Conservation (phyloP, 2,888 invertebrate species). For the Byasa hedistus region DNA sequence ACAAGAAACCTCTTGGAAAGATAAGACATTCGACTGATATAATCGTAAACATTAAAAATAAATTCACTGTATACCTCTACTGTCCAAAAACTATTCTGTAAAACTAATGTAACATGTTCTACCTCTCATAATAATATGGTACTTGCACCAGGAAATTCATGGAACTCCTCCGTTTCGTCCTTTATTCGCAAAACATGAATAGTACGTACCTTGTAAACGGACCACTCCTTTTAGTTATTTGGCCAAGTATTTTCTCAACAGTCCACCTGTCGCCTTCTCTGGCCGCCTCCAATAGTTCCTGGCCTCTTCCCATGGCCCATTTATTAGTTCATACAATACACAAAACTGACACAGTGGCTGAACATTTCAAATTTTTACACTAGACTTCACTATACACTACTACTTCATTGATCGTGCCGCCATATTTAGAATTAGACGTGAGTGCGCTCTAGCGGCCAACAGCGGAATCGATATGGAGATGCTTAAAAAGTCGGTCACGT, state of each 20-base stretch:
- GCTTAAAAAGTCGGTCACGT: conserved; percentile 28
- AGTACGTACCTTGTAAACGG: conserved; percentile 92
- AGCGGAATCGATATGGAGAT: conserved; percentile 62
- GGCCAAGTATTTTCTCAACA: conserved; percentile 94
- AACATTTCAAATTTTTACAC: conserved; percentile 74
- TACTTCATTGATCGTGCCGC: conserved; percentile 89
- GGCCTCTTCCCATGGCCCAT: conserved; percentile 95
- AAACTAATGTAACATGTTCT: neutral
- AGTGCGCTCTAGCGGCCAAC: conserved; percentile 73
- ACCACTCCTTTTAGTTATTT: conserved; percentile 94
- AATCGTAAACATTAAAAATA: conserved; percentile 28
- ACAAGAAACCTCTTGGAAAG: conserved; percentile 10
- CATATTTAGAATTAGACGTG: conserved; percentile 81
- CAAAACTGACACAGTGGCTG: conserved; percentile 73
- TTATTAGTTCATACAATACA: conserved; percentile 63
- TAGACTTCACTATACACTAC: conserved; percentile 77
- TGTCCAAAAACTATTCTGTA: neutral
- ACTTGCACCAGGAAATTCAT: conserved; percentile 5
- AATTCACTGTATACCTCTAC: conserved; percentile 1
- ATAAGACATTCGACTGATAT: conserved; percentile 22
- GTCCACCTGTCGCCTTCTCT: conserved; percentile 93
- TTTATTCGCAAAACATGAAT: conserved; percentile 48
- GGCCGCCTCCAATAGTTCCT: conserved; percentile 97
- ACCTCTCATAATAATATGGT: conserved; percentile 1
- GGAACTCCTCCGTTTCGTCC: conserved; percentile 9